A percentile compares a stretch with the other conserved stretches of the same genome.
phyloP scores from a whole-genome alignment of 1,140 invertebrate species.

The Choristoneura fumiferana region DNA sequence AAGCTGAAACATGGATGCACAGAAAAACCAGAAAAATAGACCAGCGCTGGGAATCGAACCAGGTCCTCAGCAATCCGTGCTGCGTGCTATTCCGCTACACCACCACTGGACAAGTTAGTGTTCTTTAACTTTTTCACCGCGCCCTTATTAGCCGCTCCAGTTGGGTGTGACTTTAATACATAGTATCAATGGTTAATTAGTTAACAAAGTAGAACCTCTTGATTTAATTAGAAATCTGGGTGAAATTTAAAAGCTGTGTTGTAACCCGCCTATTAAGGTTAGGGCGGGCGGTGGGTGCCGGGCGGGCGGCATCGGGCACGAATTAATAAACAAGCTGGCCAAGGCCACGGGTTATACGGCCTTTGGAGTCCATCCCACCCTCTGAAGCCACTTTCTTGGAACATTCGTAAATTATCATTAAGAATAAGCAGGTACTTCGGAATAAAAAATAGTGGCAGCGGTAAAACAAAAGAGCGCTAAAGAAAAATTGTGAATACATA shows the following conservation, averaged over 20 bases:
- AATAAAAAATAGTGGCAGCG: neutral
- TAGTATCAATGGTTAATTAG: neutral
- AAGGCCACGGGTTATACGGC: slow-evolving; percentile 54
- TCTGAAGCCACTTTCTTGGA: slow-evolving; percentile 31
- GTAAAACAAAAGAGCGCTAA: neutral
- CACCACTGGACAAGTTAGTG: no score
- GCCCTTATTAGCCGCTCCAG: no score
- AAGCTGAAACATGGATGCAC: no score
- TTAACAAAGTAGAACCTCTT: slow-evolving; percentile 42
- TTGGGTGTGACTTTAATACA: no score
- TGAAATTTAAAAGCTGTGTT: slow-evolving; percentile 65
- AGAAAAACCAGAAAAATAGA: no score
- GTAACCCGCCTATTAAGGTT: slow-evolving; percentile 62
- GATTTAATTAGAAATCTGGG: slow-evolving; percentile 46
- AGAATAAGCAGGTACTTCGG: neutral
- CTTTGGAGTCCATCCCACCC: slow-evolving; percentile 46
- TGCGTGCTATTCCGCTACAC: no score
- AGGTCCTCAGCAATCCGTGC: no score
- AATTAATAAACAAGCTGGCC: slow-evolving; percentile 72
- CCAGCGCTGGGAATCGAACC: no score
- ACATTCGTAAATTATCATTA: neutral
- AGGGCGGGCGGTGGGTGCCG: slow-evolving; percentile 48
- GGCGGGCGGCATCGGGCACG: slow-evolving; percentile 52
- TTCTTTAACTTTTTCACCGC: neutral
- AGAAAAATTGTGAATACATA: slow-evolving; percentile 3